These are phyloP conservation scores for Odontesthes bonariensis DNA, from an alignment of 2,113 vertebrate genomes.

Conservation along the genomic window DNA sequence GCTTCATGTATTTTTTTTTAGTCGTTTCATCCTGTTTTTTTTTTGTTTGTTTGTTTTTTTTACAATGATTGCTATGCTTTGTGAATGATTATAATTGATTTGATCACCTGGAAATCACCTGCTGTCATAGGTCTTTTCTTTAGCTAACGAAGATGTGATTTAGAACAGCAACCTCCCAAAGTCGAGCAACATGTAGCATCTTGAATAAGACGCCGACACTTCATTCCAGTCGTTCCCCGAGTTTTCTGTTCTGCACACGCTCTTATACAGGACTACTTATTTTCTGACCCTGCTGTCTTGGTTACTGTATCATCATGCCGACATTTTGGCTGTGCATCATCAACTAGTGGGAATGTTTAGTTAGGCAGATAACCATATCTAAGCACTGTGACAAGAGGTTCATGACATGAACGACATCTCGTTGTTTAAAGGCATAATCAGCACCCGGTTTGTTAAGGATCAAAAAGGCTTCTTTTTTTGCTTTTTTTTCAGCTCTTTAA, in stretches of 20 bases:
- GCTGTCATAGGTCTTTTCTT: conserved; percentile 39
- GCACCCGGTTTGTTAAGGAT: conserved; percentile 56
- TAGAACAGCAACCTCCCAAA: conserved; percentile 60
- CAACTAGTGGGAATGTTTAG: conserved; percentile 53
- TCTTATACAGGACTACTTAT: conserved; percentile 37
- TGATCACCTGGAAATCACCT: conserved; percentile 35
- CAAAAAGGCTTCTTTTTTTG: conserved; percentile 37
- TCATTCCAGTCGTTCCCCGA: conserved; percentile 32
- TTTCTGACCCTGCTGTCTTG: conserved; percentile 50
- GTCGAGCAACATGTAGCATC: conserved; percentile 79
- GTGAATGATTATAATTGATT: conserved; percentile 38
- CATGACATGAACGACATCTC: conserved; percentile 60
- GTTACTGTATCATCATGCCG: conserved; percentile 61
- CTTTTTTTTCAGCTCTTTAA: conserved; percentile 55
- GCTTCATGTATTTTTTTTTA: conserved; percentile 38
- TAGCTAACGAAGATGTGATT: conserved; percentile 42
- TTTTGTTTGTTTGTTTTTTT: too few species aligned
- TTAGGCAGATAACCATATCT: conserved; percentile 82
- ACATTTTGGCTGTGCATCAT: conserved; percentile 77
- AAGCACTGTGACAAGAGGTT: conserved; percentile 90
- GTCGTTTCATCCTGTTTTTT: conserved; percentile 17
- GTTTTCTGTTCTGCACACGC: conserved; percentile 25
- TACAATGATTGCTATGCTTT: conserved; percentile 48
- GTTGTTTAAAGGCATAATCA: conserved; percentile 59
- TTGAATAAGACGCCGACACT: conserved; percentile 30